These are phyloP conservation scores for Eupeodes luniger DNA, from an alignment of 2,888 invertebrate genomes.

Conservation along the genomic window DNA sequence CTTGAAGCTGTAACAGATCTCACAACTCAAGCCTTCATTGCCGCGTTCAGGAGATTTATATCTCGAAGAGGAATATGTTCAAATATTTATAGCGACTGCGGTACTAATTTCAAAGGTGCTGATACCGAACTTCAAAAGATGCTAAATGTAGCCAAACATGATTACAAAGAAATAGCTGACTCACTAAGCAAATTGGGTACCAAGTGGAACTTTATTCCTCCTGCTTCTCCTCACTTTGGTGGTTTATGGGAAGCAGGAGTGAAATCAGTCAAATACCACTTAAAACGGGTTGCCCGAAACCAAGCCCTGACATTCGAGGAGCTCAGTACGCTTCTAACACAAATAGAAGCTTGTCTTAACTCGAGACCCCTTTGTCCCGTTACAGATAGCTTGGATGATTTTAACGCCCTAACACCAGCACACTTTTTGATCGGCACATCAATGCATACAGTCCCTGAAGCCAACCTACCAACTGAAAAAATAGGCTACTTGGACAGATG, in stretches of 20 bases:
- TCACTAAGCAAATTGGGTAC: too few relatives aligned
- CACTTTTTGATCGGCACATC: slow-evolving; percentile 16
- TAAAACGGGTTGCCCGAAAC: slow-evolving; percentile 66
- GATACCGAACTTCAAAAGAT: too few relatives aligned
- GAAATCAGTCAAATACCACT: too few relatives aligned
- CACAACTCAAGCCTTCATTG: neutral
- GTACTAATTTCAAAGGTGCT: slow-evolving; percentile 29
- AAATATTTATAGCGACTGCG: slow-evolving; percentile 1
- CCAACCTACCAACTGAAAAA: neutral
- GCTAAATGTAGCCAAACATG: too few relatives aligned
- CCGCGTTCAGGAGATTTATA: too few relatives aligned
- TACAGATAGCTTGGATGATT: neutral
- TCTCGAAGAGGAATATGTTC: neutral
- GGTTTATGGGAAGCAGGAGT: neutral
- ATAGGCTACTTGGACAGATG: slow-evolving; percentile 1
- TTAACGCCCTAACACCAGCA: slow-evolving; percentile 1
- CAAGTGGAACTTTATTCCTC: too few relatives aligned
- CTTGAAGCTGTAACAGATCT: too few relatives aligned
- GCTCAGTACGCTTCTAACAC: slow-evolving; percentile 51
- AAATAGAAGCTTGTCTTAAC: slow-evolving; percentile 71
- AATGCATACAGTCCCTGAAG: slow-evolving; percentile 7
- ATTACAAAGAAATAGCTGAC: too few relatives aligned
- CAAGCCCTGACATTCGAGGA: slow-evolving; percentile 39
- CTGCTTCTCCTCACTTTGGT: too few relatives aligned
- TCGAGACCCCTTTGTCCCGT: neutral